These are phyloP conservation scores for Cisticola juncidis DNA, from an alignment of 2,113 vertebrate genomes.

Conservation along the genomic window DNA sequence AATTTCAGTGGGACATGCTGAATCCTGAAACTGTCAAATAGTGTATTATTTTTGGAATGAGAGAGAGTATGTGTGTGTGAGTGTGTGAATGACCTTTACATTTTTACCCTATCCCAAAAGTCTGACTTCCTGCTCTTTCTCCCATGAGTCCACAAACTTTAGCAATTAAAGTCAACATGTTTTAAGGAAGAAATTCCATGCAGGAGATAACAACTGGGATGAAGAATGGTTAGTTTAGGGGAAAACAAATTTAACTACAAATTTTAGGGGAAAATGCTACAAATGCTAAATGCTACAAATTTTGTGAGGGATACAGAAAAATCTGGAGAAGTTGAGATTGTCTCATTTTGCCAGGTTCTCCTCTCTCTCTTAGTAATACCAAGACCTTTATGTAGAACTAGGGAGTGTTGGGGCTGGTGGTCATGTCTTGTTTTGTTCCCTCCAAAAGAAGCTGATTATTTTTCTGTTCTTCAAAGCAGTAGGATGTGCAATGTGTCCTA, in stretches of 20 bases:
- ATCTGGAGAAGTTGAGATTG: neutral
- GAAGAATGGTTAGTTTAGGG: neutral
- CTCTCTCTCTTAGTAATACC: neutral
- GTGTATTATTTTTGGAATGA: slow-evolving; percentile 73
- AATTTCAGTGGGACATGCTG: slow-evolving; percentile 72
- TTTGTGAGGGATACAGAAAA: neutral
- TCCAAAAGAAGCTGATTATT: neutral
- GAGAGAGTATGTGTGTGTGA: slow-evolving; percentile 33
- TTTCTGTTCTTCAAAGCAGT: neutral
- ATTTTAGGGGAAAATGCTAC: too few relatives aligned
- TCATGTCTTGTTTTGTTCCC: neutral
- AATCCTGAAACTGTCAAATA: slow-evolving; percentile 72
- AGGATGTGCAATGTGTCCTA: neutral
- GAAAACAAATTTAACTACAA: neutral
- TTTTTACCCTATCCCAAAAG: slow-evolving; percentile 67
- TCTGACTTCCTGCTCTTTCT: slow-evolving; percentile 71
- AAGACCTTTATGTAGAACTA: neutral
- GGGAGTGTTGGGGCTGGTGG: neutral
- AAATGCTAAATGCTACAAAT: neutral
- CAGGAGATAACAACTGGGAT: neutral
- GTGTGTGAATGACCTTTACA: slow-evolving; percentile 72
- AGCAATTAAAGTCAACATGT: slow-evolving; percentile 51
- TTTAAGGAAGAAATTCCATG: slow-evolving; percentile 24
- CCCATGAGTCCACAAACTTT: slow-evolving; percentile 48
- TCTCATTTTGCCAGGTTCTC: neutral